Percentiles rank a stretch among this genome's conserved stretches.
Conservation (phyloP, 2,888 invertebrate genomes). For the Cistogaster globosa region DNA sequence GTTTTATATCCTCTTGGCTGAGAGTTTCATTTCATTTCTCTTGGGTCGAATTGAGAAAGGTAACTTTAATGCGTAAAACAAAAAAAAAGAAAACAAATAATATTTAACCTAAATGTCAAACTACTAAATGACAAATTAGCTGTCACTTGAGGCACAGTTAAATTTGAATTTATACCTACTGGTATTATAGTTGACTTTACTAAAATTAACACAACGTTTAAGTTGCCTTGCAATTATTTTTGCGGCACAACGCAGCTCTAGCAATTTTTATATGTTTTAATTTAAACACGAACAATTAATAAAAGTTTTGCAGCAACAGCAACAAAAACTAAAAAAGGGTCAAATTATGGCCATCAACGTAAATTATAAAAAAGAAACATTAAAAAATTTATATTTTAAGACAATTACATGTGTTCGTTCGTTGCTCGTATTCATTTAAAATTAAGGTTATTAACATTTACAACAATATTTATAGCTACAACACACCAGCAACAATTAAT, state of each 20-base stretch:
- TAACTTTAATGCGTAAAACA: background rate
- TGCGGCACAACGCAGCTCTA: too few relatives aligned
- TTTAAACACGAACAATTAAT: too few relatives aligned
- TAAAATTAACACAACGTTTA: background rate
- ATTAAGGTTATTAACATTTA: constrained; percentile 41
- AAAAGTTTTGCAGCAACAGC: too few relatives aligned
- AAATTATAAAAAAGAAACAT: too few relatives aligned
- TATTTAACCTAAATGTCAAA: constrained; percentile 17
- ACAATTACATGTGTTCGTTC: background rate
- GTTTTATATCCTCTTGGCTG: background rate
- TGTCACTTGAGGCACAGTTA: constrained; percentile 22
- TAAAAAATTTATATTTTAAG: too few relatives aligned
- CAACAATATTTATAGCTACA: constrained; percentile 19
- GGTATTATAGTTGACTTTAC: background rate
- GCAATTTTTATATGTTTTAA: too few relatives aligned
- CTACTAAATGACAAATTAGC: constrained; percentile 47
- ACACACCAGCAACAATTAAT: background rate
- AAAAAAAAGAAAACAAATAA: too few relatives aligned
- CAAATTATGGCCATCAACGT: too few relatives aligned
- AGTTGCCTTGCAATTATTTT: too few relatives aligned
- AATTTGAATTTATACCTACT: background rate
- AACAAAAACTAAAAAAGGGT: too few relatives aligned
- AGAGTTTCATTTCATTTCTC: constrained; percentile 9
- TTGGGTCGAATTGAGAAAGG: background rate
- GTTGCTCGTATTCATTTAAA: background rate